Evolutionary conservation across 2,797 vertebrate genomes (phyloP).

Genomic region (Rhabdophis nuchalis): DNA sequence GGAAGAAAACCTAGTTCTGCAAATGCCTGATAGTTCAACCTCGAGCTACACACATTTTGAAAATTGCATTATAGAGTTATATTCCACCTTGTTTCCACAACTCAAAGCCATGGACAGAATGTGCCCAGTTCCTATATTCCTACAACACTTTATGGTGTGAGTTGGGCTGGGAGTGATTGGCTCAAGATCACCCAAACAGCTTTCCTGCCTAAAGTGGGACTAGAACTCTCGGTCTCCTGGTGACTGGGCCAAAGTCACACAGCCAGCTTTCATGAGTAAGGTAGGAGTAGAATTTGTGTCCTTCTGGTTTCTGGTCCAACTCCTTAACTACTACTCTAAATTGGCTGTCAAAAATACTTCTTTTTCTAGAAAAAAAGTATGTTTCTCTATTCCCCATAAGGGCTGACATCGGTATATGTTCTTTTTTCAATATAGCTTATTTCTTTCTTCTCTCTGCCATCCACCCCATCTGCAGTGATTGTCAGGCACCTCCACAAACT

Average conservation of each 20-base stretch:
- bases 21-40: not conserved
- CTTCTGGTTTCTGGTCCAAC: not conserved
- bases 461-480: too few species aligned
- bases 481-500: too few species aligned
- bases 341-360: not conserved
- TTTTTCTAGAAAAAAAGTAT: not conserved
- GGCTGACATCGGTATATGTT: too few species aligned
- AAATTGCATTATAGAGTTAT: not conserved
- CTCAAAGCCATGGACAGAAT: not conserved
- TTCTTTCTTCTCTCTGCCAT: too few species aligned
- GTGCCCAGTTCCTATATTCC: not conserved
- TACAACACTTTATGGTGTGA: not conserved
- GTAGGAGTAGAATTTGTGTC: not conserved
- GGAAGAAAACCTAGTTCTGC: not conserved
- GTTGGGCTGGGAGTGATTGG: not conserved
- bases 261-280: not conserved
- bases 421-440: too few species aligned
- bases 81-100: not conserved
- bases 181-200: too few species aligned
- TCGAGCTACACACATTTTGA: not conserved
- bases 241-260: too few species aligned
- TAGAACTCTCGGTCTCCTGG: too few species aligned
- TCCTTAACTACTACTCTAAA: not conserved
- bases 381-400: not conserved
- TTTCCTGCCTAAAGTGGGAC: too few species aligned